Percentiles rank a stretch among this genome's conserved stretches.
Evolutionary conservation across 92 coral and sea anemone species (phyloP).

Genomic region (Blastomussa wellsi): DNA sequence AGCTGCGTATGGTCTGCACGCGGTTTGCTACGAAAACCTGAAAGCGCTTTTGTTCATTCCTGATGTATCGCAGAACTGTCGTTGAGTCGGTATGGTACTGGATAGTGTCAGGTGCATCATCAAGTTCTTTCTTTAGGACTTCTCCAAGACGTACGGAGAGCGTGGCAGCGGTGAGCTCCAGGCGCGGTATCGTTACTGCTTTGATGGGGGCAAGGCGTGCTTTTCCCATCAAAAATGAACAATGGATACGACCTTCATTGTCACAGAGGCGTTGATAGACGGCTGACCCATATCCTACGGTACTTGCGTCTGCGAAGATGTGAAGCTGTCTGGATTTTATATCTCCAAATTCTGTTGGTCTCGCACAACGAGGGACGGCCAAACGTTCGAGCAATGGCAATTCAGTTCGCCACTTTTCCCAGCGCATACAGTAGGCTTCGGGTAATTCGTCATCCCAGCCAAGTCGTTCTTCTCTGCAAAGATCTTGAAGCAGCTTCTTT

Average conservation of each 20-base stretch:
- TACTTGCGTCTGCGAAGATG: conserved; percentile 53
- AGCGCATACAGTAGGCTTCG: conserved; percentile 29
- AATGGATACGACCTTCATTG: conserved; percentile 24
- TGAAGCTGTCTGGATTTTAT: conserved; percentile 51
- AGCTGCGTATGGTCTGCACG: conserved; percentile 40
- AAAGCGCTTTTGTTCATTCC: conserved; percentile 15
- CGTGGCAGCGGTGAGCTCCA: conserved; percentile 54
- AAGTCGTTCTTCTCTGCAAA: conserved; percentile 44
- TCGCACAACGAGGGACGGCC: conserved; percentile 49
- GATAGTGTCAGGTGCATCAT: background rate
- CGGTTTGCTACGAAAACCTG: conserved; percentile 57
- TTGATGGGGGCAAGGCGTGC: conserved; percentile 58
- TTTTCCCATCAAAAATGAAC: conserved; percentile 54
- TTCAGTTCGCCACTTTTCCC: conserved; percentile 58
- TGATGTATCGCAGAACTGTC: too few relatives aligned
- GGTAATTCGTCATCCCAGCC: conserved; percentile 65
- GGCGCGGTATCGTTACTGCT: conserved; percentile 41
- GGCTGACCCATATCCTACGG: conserved; percentile 53
- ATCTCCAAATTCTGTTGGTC: conserved; percentile 56
- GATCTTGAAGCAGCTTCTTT: conserved; percentile 64
- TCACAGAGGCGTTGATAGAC: conserved; percentile 45
- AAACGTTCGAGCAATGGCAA: conserved; percentile 49
- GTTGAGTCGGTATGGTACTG: too few relatives aligned
- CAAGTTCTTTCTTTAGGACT: background rate
- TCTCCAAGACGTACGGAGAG: conserved; percentile 44